Conservation (phyloP, 53 echinoderm and acorn worm species). For the Pentamera pediparva region DNA sequence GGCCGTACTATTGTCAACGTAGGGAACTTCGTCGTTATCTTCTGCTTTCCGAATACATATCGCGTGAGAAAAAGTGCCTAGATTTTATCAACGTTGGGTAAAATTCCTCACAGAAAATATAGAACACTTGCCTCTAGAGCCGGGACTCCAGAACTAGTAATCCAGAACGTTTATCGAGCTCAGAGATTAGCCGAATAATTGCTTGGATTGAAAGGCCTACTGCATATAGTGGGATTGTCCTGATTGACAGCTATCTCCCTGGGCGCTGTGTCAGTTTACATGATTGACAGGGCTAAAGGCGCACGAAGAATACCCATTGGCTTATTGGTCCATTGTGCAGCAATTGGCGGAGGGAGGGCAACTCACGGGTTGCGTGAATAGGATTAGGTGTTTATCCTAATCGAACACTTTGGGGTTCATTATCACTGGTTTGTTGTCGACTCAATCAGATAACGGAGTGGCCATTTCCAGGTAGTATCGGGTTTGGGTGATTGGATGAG, state of each 20-base stretch:
- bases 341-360: constrained; percentile 17
- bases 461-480: not conserved
- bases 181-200: no score
- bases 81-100: no score
- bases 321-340: constrained; percentile 24
- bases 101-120: no score
- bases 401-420: constrained; percentile 19
- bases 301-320: constrained; percentile 24
- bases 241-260: constrained; percentile 40
- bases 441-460: no score
- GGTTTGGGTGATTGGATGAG: no score
- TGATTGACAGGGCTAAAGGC: constrained; percentile 41
- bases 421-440: constrained; percentile 15
- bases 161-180: no score
- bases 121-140: no score
- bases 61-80: no score
- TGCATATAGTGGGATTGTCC: not conserved
- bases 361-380: constrained; percentile 14
- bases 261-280: constrained; percentile 38
- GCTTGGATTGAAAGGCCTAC: no score
- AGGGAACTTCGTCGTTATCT: no score
- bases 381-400: constrained; percentile 18
- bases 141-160: no score
- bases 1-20: not conserved
- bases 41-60: no score